Base-by-base conservation (phyloP, 2,888 invertebrate genomes). In the Galerucella nymphaeae region DNA sequence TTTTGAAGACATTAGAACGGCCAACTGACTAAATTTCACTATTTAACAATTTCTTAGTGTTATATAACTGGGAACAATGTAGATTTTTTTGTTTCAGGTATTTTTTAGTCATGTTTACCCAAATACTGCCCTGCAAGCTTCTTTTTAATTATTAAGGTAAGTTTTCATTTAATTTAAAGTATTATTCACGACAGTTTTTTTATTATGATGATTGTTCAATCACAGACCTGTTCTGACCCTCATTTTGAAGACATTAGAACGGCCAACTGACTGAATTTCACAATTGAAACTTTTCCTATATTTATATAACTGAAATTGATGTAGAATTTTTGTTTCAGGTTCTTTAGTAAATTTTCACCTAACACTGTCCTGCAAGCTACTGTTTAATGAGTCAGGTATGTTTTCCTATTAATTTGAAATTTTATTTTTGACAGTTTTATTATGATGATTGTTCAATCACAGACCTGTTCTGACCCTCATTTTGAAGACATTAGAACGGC, bases 371-470 rank as follows among this genome's bases (percentile, higher is more conserved):
- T 45, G 3, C 11, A 45, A 45, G 45, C 45, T 45, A 45, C 13
- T 4, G 4, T 45, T 45, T 14, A 11, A 14, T 45, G 0, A 38
- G 13, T 45, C 1, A 45, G 45, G 45, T 45, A 45, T 14, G 45
- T 14, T 13, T 45, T 45, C 2, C 0, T 45, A 45, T 45, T 14
- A 14, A 45, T 45, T 45, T 45, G 1, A 13, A 45, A 5, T 45
- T 14, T 4, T 14, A 13, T 45, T 45, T 14, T 0, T 1, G 11
- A 45, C 13, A 4, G 11, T 45, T 42, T 45, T 45, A 13, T 14
- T 13, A 79, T 82, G 81, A 82, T 82, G 82, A 82, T 79, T 81
- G 81, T 83, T 82, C 79, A 72, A 69, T 80, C 81, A 81, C 82
- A 82, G 80, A 82, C 80, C 81, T 81, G 81, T 82, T 80, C 82